Conservation (phyloP, 2,797 vertebrate genomes). For the Schizopygopsis malacanthus region DNA sequence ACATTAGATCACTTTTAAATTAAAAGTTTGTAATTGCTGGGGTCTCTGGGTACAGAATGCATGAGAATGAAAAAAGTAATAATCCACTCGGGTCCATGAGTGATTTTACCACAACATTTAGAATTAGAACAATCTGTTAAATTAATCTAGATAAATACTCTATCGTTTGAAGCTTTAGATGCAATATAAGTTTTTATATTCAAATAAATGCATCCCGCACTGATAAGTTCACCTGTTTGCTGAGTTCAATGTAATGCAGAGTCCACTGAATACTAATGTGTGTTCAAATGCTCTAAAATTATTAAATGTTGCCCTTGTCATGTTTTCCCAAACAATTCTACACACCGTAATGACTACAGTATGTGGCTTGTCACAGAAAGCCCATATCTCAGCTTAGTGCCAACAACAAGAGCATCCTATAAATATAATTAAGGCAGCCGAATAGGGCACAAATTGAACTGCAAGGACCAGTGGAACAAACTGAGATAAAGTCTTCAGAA, state of each 20-base stretch:
- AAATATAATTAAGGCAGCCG: constrained; percentile 52
- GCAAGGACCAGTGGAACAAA: constrained; percentile 52
- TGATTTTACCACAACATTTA: not conserved
- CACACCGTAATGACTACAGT: constrained; percentile 23
- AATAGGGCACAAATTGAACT: constrained; percentile 46
- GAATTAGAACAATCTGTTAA: not conserved
- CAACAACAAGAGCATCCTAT: constrained; percentile 33
- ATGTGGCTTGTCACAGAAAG: constrained; percentile 23
- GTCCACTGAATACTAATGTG: constrained; percentile 29
- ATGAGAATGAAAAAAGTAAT: not conserved
- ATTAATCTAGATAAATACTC: not conserved
- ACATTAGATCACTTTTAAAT: not conserved
- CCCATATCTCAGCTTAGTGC: constrained; percentile 24
- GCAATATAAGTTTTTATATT: constrained; percentile 4
- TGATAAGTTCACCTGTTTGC: not conserved
- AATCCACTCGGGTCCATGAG: not conserved
- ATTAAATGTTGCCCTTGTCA: constrained; percentile 38
- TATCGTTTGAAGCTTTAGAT: not conserved
- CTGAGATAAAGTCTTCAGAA: constrained; percentile 53
- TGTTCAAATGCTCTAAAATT: constrained; percentile 19
- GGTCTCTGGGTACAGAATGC: not conserved
- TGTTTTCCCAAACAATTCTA: constrained; percentile 23
- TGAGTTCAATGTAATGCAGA: not conserved
- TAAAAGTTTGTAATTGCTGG: not conserved
- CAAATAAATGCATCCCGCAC: not conserved